Percentiles rank a stretch among this genome's conserved stretches.
phyloP scores from a whole-genome alignment of 2,113 vertebrate genomes.

The Macquaria australasica region DNA sequence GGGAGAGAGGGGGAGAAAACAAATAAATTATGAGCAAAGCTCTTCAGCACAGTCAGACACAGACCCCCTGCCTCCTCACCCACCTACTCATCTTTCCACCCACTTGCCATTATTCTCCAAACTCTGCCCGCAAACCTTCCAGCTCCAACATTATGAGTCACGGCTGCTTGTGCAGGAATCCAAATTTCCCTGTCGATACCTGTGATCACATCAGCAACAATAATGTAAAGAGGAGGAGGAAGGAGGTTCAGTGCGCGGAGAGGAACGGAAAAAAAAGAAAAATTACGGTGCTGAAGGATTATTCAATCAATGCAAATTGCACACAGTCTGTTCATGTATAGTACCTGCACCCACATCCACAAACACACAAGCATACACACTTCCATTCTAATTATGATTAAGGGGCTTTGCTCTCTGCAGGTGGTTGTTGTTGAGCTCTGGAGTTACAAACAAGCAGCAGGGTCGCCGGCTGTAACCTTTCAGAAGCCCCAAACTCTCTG shows the following conservation, averaged over 20 bases:
- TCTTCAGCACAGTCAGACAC: conserved; percentile 12
- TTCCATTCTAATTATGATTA: not conserved
- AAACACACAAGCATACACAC: not conserved
- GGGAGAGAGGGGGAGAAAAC: conserved; percentile 2
- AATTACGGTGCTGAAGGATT: not conserved
- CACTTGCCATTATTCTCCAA: conserved; percentile 38
- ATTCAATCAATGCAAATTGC: not conserved
- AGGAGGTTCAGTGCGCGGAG: not conserved
- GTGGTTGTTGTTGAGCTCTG: conserved; percentile 5
- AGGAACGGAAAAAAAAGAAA: not conserved
- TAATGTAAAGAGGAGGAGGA: conserved; percentile 1
- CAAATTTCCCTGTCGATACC: conserved; percentile 6
- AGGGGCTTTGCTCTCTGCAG: not conserved
- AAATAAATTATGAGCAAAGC: conserved; percentile 59
- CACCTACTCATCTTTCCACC: conserved; percentile 46
- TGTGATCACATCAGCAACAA: conserved; percentile 15
- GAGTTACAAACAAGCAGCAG: conserved; percentile 6
- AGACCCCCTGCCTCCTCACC: conserved; percentile 28
- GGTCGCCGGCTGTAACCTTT: not conserved
- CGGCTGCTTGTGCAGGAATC: conserved; percentile 30
- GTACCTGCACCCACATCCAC: not conserved
- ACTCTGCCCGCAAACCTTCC: conserved; percentile 7
- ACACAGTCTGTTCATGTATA: not conserved
- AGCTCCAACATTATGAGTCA: conserved; percentile 39
- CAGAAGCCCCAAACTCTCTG: not conserved